Conservation (phyloP, 1,140 invertebrate species). For the Ruditapes philippinarum region DNA sequence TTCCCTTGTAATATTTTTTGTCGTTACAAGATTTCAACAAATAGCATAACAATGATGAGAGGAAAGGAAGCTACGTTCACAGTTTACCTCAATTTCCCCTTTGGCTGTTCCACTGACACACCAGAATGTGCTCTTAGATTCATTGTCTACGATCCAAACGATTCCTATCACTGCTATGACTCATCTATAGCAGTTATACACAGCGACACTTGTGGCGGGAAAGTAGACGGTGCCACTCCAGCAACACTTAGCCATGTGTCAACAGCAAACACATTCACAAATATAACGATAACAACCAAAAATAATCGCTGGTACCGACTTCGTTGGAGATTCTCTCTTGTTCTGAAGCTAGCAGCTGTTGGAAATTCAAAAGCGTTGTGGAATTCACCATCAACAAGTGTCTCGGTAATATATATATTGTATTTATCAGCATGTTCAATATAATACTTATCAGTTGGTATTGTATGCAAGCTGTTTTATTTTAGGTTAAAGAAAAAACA, state of each 20-base stretch:
- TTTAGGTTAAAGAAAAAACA: no score
- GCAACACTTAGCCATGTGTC: neutral
- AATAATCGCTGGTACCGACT: conserved; percentile 41
- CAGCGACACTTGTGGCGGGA: conserved; percentile 27
- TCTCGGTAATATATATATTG: conserved; percentile 13
- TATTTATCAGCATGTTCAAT: no score
- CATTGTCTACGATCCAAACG: conserved; percentile 12
- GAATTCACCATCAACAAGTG: neutral
- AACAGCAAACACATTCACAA: neutral
- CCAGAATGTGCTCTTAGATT: neutral
- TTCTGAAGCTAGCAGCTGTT: neutral
- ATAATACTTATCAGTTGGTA: no score
- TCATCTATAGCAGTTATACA: conserved; percentile 24
- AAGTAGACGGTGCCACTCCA: neutral
- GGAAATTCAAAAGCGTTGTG: conserved; percentile 18
- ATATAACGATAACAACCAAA: conserved; percentile 31
- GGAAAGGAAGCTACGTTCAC: conserved; percentile 10
- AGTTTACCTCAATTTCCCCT: conserved; percentile 22
- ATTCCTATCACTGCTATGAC: conserved; percentile 11
- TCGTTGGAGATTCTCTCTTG: neutral
- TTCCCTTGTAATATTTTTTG: neutral
- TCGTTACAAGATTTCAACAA: conserved; percentile 55
- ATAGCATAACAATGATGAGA: neutral
- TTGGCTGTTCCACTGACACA: conserved; percentile 12
- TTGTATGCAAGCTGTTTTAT: no score